Evolutionary conservation across 2,888 invertebrate species (phyloP).

Genomic region (Erpobdella octoculata): DNA sequence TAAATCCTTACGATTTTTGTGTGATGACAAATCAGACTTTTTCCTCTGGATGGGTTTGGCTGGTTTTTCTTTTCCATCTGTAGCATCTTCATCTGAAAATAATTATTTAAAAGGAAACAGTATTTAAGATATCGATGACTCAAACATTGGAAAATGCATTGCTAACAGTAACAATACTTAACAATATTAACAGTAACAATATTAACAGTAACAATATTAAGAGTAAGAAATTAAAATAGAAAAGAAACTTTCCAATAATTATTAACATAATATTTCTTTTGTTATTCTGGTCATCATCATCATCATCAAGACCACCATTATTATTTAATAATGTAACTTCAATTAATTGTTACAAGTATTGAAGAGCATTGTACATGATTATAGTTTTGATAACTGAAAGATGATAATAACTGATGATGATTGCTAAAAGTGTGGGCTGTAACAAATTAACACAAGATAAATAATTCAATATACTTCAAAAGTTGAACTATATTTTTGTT

Average conservation of each 20-base stretch:
- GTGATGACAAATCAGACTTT: conserved; percentile 2
- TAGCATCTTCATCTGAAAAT: conserved; percentile 1
- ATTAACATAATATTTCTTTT: neutral
- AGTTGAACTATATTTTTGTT: too few relatives aligned
- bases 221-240: neutral
- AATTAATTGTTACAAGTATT: too few relatives aligned
- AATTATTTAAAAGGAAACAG: neutral
- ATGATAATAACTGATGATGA: too few relatives aligned
- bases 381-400: too few relatives aligned
- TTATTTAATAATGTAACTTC: neutral
- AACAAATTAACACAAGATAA: too few relatives aligned
- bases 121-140: neutral
- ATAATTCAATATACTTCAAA: too few relatives aligned
- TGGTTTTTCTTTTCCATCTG: neutral
- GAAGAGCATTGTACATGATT: too few relatives aligned
- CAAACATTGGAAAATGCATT: neutral
- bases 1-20: neutral
- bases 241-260: neutral
- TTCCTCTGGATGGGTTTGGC: conserved; percentile 6
- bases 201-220: neutral
- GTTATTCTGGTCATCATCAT: neutral
- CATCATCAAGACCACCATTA: neutral
- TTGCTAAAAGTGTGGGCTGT: too few relatives aligned
- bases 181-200: neutral
- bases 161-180: neutral